Percentiles rank a stretch among this genome's conserved stretches.
Conservation (phyloP, 2,888 invertebrate genomes). For the Erebia aethiops region DNA sequence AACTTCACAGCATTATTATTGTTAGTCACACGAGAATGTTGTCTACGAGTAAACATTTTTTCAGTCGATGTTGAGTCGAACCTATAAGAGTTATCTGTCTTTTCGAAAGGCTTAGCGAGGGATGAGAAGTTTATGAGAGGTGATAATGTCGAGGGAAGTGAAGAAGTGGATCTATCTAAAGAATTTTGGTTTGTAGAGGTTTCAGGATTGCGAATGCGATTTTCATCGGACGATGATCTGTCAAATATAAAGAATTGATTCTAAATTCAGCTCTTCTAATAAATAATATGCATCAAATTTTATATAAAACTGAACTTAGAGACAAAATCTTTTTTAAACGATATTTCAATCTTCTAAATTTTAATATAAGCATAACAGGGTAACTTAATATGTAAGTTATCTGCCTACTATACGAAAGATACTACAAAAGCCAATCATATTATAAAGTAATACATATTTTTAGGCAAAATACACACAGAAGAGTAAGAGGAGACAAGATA, state of each 20-base stretch:
- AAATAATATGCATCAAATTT: not conserved
- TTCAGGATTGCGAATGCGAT: constrained; percentile 64
- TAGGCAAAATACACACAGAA: constrained; percentile 25
- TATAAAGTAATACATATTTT: constrained; percentile 20
- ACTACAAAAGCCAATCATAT: constrained; percentile 40
- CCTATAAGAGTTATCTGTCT: constrained; percentile 71
- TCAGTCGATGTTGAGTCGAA: constrained; percentile 65
- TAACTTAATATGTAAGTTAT: constrained; percentile 26
- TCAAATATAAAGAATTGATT: constrained; percentile 79
- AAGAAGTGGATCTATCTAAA: constrained; percentile 59
- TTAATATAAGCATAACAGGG: not conserved
- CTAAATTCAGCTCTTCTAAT: constrained; percentile 66
- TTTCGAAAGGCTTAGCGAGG: constrained; percentile 78
- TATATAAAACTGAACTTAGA: constrained; percentile 13
- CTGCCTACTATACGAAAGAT: constrained; percentile 49
- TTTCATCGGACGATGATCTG: constrained; percentile 83
- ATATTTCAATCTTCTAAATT: not conserved
- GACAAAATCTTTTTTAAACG: constrained; percentile 9
- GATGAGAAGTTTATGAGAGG: constrained; percentile 70
- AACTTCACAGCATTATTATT: constrained; percentile 59
- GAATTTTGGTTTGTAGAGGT: constrained; percentile 74
- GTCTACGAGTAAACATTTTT: constrained; percentile 56
- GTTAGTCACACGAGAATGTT: constrained; percentile 62
- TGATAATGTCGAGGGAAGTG: constrained; percentile 56
- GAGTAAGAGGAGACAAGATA: not conserved